Conservation (phyloP, 1,140 invertebrate genomes). For the Aphelenchoides avenae region DNA sequence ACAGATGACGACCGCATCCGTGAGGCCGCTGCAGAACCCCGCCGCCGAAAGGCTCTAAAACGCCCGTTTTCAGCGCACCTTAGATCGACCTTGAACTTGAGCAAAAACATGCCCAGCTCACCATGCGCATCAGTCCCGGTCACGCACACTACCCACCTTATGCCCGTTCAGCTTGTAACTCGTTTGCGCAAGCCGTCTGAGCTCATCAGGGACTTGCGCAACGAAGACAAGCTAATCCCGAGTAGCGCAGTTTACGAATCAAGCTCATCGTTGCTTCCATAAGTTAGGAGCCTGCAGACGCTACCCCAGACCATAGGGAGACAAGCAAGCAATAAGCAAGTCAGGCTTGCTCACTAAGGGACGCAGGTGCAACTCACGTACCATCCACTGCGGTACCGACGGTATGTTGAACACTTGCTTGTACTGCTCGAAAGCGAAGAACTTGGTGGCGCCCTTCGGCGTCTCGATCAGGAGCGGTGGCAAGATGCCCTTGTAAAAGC, state of each 20-base stretch:
- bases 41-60: slow-evolving; percentile 77
- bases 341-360: too few species aligned
- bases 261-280: too few species aligned
- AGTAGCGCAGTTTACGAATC: too few species aligned
- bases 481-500: slow-evolving; percentile 78
- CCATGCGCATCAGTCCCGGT: slow-evolving; percentile 32
- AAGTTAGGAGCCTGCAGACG: too few species aligned
- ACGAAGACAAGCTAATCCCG: too few species aligned
- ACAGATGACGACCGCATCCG: slow-evolving; percentile 82
- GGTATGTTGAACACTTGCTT: slow-evolving; percentile 78
- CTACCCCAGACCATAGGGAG: too few species aligned
- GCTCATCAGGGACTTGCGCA: slow-evolving; percentile 22
- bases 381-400: too few species aligned
- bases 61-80: slow-evolving; percentile 32
- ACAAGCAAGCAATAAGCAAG: too few species aligned
- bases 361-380: too few species aligned
- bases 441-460: slow-evolving; percentile 86
- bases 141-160: too few species aligned
- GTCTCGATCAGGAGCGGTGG: slow-evolving; percentile 88
- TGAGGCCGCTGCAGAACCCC: slow-evolving; percentile 77
- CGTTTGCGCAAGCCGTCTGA: too few species aligned
- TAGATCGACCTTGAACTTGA: slow-evolving; percentile 5
- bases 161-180: too few species aligned
- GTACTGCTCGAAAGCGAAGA: slow-evolving; percentile 86
- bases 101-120: slow-evolving; percentile 20